A percentile compares a stretch with the other conserved stretches of the same genome.
These are phyloP conservation scores for Nebria ingens DNA, from an alignment of 1,140 invertebrate genomes.

Conservation along the genomic window DNA sequence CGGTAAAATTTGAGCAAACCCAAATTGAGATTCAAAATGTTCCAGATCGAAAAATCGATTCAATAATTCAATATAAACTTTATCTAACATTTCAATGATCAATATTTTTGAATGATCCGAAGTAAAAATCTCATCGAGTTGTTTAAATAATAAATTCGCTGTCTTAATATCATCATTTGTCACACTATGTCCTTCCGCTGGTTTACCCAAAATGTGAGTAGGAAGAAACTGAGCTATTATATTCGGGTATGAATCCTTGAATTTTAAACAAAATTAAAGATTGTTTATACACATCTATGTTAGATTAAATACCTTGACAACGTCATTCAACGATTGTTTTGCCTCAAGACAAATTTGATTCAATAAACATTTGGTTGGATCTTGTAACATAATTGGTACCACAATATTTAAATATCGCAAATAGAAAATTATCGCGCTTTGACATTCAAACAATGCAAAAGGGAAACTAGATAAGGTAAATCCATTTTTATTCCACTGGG, in stretches of 20 bases:
- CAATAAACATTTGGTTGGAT: conserved; percentile 24
- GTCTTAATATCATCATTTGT: not conserved
- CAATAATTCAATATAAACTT: conserved; percentile 19
- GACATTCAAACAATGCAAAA: conserved; percentile 29
- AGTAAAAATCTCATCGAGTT: not conserved
- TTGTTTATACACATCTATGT: not conserved
- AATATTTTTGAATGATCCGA: not conserved
- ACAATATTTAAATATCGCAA: conserved; percentile 31
- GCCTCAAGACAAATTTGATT: conserved; percentile 25
- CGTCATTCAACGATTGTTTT: conserved; percentile 23
- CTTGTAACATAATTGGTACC: conserved; percentile 29
- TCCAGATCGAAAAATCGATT: conserved; percentile 30
- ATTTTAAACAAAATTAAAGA: not conserved
- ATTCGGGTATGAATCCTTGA: conserved; percentile 26
- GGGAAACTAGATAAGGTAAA: conserved; percentile 24
- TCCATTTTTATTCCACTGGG: conserved; percentile 21
- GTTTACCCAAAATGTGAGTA: conserved; percentile 1
- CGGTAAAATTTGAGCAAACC: conserved; percentile 16
- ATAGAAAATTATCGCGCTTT: conserved; percentile 33
- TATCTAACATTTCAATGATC: not conserved
- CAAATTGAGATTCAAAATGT: conserved; percentile 26
- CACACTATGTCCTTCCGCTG: not conserved
- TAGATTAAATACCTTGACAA: conserved; percentile 27
- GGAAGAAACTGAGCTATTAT: conserved; percentile 28
- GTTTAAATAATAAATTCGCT: not conserved